These are phyloP conservation scores for Agrenia bidenticulata DNA, from an alignment of 2,888 invertebrate genomes.

Conservation along the genomic window DNA sequence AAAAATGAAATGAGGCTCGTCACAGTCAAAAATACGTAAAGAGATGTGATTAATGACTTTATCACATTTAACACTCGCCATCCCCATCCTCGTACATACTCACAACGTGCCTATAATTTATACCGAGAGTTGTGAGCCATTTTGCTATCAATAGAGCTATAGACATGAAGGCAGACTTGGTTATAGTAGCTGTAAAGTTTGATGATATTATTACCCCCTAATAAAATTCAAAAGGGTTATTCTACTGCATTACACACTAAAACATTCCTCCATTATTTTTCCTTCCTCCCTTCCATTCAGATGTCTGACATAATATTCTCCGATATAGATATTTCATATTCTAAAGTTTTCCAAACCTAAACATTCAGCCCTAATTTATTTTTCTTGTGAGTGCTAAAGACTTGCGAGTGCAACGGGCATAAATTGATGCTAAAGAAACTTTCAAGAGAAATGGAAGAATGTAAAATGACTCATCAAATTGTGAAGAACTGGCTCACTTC, in stretches of 20 bases:
- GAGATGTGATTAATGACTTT: constrained; percentile 51
- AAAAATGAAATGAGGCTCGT: background rate
- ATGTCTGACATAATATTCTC: too few relatives aligned
- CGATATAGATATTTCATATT: background rate
- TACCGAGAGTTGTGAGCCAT: background rate
- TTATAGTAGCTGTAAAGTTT: background rate
- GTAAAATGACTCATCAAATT: constrained; percentile 14
- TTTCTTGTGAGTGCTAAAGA: background rate
- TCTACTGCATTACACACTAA: constrained; percentile 9
- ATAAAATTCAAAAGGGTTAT: constrained; percentile 12
- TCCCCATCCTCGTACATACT: background rate
- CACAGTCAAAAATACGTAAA: constrained; percentile 11
- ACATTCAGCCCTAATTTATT: background rate
- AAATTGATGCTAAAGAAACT: background rate
- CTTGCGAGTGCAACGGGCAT: background rate
- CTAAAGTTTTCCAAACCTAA: background rate
- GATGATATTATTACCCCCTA: constrained; percentile 8
- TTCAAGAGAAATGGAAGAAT: constrained; percentile 11
- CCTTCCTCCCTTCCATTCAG: too few relatives aligned
- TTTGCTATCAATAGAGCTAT: background rate
- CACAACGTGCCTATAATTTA: background rate
- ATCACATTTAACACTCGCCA: constrained; percentile 50
- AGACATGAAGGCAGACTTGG: background rate
- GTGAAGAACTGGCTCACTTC: constrained; percentile 12
- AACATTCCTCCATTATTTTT: too few relatives aligned